Conservation (phyloP, 2,888 invertebrate species). For the Orgyia antiqua region DNA sequence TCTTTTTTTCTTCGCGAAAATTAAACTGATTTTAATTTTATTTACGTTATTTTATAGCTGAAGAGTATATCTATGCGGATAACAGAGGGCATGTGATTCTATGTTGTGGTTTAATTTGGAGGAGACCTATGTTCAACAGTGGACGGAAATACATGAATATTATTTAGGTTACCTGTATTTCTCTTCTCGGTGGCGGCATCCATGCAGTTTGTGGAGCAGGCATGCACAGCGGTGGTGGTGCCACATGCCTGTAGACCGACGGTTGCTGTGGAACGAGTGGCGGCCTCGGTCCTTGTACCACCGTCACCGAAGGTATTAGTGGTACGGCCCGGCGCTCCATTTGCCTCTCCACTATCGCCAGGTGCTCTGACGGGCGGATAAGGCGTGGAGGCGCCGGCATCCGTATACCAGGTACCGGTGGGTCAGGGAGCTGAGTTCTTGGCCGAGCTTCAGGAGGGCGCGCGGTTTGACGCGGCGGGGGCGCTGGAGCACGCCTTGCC, state of each 20-base stretch:
- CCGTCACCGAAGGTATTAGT: slow-evolving; percentile 49
- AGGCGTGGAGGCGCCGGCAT: slow-evolving; percentile 52
- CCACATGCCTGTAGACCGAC: slow-evolving; percentile 50
- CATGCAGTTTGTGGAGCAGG: slow-evolving; percentile 45
- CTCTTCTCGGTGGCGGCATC: slow-evolving; percentile 57
- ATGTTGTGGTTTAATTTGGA: too few relatives aligned
- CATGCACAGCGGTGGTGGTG: slow-evolving; percentile 60
- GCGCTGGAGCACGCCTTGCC: slow-evolving; percentile 60
- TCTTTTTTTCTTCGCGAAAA: too few relatives aligned
- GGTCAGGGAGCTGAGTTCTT: slow-evolving; percentile 30
- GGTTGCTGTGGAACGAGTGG: slow-evolving; percentile 37
- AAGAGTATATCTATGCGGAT: too few relatives aligned
- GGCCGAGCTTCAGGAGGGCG: slow-evolving; percentile 56
- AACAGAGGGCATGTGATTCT: too few relatives aligned
- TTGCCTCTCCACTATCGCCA: slow-evolving; percentile 50
- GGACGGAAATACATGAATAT: too few relatives aligned
- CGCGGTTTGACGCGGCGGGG: slow-evolving; percentile 50
- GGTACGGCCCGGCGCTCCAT: slow-evolving; percentile 44
- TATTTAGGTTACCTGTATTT: slow-evolving; percentile 62
- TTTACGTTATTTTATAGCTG: too few relatives aligned
- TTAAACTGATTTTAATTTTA: too few relatives aligned
- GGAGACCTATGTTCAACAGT: too few relatives aligned
- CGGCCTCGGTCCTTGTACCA: slow-evolving; percentile 49
- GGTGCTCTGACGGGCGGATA: slow-evolving; percentile 66
- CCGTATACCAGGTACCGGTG: slow-evolving; percentile 14